phyloP scores from a whole-genome alignment of 2,888 invertebrate genomes.

The Erynnis tages region DNA sequence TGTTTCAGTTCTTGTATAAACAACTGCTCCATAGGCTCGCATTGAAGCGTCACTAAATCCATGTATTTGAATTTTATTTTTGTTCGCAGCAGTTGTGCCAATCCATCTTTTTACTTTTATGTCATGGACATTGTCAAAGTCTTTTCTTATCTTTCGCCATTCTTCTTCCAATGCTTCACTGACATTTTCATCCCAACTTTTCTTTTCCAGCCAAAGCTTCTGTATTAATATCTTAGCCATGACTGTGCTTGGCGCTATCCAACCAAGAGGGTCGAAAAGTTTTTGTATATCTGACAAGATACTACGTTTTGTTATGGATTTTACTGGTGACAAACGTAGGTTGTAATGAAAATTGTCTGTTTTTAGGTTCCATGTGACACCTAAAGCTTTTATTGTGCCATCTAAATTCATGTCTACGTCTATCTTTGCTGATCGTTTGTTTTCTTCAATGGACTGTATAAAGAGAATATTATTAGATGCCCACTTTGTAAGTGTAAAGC shows the following conservation, averaged over 20 bases:
- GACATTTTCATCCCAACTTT: conserved; percentile 18
- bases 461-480: too few species aligned
- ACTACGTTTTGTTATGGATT: conserved; percentile 35
- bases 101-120: conserved; percentile 5
- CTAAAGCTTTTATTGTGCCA: too few species aligned
- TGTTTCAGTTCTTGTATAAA: too few species aligned
- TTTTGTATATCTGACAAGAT: conserved; percentile 21
- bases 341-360: too few species aligned
- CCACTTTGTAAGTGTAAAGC: too few species aligned
- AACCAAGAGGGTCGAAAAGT: conserved; percentile 21
- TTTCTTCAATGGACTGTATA: too few species aligned
- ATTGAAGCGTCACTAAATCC: conserved; percentile 13
- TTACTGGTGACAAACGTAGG: too few species aligned
- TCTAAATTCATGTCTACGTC: too few species aligned
- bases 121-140: background rate
- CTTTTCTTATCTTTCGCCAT: background rate
- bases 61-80: conserved; percentile 5
- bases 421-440: too few species aligned
- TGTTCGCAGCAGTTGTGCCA: background rate
- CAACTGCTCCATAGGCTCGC: conserved; percentile 3
- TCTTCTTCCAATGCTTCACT: too few species aligned
- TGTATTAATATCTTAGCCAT: conserved; percentile 23
- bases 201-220: conserved; percentile 24
- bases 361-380: too few species aligned
- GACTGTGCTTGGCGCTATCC: conserved; percentile 18